These are phyloP conservation scores for Octodon degus DNA, from an alignment of 2,113 vertebrate species.

Conservation along the genomic window DNA sequence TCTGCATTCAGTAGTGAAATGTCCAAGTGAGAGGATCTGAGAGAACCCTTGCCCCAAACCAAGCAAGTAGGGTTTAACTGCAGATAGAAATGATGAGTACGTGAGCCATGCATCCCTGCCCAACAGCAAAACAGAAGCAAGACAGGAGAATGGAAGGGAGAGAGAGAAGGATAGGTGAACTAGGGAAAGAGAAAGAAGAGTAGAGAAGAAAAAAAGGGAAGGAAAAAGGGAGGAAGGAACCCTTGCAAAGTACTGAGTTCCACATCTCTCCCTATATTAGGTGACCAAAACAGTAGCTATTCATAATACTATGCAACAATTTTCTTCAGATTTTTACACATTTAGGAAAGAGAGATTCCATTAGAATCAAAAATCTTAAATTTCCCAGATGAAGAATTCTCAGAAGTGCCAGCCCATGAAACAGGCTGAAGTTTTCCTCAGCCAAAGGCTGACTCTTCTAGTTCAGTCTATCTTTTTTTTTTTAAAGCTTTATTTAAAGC, in stretches of 20 bases:
- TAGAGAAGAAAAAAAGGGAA: no score
- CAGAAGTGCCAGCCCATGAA: background rate
- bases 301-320: background rate
- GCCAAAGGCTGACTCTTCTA: background rate
- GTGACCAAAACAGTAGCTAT: background rate
- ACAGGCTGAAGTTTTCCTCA: conserved; percentile 19
- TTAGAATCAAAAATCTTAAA: conserved; percentile 15
- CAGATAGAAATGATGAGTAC: background rate
- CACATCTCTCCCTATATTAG: background rate
- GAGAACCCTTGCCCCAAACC: background rate
- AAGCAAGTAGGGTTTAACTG: background rate
- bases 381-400: conserved; percentile 35
- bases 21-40: background rate
- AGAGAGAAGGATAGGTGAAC: no score
- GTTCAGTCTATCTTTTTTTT: no score
- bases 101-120: background rate
- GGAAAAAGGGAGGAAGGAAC: background rate
- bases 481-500: no score
- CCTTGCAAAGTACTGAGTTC: background rate
- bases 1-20: background rate
- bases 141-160: accelerated
- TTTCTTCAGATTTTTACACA: conserved; percentile 29
- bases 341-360: conserved; percentile 33
- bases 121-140: background rate
- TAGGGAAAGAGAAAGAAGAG: no score